A percentile compares a stretch with the other conserved stretches of the same genome.
phyloP scores from a whole-genome alignment of 1,140 invertebrate genomes.

The Formica exsecta region DNA sequence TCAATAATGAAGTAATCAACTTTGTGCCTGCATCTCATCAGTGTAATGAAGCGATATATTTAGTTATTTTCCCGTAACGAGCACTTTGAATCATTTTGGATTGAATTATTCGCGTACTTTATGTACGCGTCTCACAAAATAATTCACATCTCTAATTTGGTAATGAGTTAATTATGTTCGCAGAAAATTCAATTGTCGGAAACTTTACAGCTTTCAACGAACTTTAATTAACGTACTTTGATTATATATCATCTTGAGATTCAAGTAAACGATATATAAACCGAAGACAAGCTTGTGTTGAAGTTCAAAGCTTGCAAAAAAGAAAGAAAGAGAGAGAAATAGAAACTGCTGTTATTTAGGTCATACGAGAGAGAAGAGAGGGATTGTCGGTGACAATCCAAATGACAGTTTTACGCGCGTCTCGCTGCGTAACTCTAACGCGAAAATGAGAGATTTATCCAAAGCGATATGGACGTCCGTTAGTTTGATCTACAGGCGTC shows the following conservation, averaged over 20 bases:
- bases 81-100: not conserved
- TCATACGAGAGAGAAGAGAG: not conserved
- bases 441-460: conserved; percentile 41
- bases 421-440: not conserved
- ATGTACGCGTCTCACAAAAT: not conserved
- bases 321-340: too few species aligned
- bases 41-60: conserved; percentile 4
- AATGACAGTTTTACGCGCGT: not conserved
- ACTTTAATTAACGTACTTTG: not conserved
- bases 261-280: not conserved
- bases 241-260: conserved; percentile 15
- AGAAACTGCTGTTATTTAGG: not conserved
- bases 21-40: not conserved
- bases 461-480: not conserved
- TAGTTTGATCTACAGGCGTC: not conserved
- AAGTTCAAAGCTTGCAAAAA: not conserved
- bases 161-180: conserved; percentile 26
- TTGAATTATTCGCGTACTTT: conserved; percentile 14
- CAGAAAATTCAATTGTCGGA: not conserved
- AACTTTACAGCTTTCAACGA: conserved; percentile 19
- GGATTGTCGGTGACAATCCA: not conserved
- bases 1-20: not conserved
- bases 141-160: conserved; percentile 29
- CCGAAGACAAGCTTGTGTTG: not conserved
- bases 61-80: conserved; percentile 4